Base-by-base conservation (phyloP, 2,888 invertebrate species). In the Agrotis clavis region DNA sequence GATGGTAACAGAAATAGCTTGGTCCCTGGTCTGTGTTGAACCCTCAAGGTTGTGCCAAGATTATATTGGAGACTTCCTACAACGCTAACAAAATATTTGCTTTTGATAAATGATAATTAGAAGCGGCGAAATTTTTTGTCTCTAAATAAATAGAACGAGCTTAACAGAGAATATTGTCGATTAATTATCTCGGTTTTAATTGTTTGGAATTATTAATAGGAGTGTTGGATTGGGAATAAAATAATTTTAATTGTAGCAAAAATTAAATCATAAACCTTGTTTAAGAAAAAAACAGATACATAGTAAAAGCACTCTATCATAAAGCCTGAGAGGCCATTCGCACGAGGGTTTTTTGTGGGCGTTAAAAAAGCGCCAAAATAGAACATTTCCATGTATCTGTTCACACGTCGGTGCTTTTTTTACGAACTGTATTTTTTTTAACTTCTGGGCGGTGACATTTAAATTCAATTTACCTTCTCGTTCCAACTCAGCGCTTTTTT, bases 41-140 rank as follows among this genome's bases (percentile, higher is more conserved):
- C 86, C 84, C 59, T 88, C 90, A 90, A 92, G 92, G 90, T 85
- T 84, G 78, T 79, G 86, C 88, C 84, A 87, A 90, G 80, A 87
- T 88, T 87, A 86, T 86, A 84, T 84, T 87, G 82, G 82, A 79
- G 71, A 67, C 69, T 85, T 73, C 59, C 64, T 75, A 63, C 79
- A 68, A 61, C 71, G 87, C 87, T 86, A 87, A 82, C 82, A 76
- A 66, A 79, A 73, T 75, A 79, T 77, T 74, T 71, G 71, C 67
- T 74, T 77, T 75, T 63, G 63, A 68, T 66, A 72, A 75, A 75
- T 71, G 81, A 77, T 79, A 82, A 83, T 85, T 80, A 84, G 80
- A 59, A 59, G 51, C 50, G 50, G 71, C 53, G 50, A 75, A 66
- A 72, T 63, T 60, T 63, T 47, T 71, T 30, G 47, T 59, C 67